Conservation (phyloP, 2,888 invertebrate genomes). For the Aporophyla nigra region DNA sequence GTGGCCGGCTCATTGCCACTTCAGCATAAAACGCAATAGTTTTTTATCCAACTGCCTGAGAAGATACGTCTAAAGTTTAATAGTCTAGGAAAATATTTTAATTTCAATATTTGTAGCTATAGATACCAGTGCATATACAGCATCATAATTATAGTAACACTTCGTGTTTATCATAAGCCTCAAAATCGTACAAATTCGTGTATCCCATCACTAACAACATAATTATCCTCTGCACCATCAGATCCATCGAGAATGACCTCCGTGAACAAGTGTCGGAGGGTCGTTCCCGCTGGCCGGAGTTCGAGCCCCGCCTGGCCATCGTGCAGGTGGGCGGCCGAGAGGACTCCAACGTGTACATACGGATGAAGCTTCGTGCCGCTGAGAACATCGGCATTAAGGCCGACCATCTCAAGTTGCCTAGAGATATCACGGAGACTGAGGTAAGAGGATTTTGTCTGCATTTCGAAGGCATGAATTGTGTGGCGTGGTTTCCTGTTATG, state of each 20-base stretch:
- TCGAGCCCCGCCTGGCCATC: conserved; percentile 95
- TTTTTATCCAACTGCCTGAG: neutral
- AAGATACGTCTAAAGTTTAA: neutral
- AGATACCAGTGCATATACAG: no score
- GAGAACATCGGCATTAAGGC: conserved; percentile 97
- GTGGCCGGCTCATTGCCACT: no score
- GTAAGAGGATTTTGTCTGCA: conserved; percentile 77
- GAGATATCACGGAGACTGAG: conserved; percentile 95
- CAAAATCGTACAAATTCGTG: neutral
- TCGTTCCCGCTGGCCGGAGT: conserved; percentile 90
- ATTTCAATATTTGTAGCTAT: neutral
- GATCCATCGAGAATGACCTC: conserved; percentile 94
- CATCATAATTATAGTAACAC: neutral
- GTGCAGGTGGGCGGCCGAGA: conserved; percentile 99
- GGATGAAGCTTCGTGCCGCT: conserved; percentile 98
- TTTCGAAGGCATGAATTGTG: neutral
- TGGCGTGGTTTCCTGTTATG: neutral
- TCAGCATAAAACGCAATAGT: neutral
- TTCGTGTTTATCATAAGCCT: neutral
- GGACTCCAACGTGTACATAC: conserved; percentile 99
- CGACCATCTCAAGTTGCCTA: conserved; percentile 95
- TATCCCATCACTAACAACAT: neutral
- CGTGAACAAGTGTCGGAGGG: conserved; percentile 92
- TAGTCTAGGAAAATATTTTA: neutral
- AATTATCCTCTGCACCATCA: conserved; percentile 74